Evolutionary conservation across 2,113 vertebrate genomes (phyloP).

Genomic region (Ceyx melanurus): DNA sequence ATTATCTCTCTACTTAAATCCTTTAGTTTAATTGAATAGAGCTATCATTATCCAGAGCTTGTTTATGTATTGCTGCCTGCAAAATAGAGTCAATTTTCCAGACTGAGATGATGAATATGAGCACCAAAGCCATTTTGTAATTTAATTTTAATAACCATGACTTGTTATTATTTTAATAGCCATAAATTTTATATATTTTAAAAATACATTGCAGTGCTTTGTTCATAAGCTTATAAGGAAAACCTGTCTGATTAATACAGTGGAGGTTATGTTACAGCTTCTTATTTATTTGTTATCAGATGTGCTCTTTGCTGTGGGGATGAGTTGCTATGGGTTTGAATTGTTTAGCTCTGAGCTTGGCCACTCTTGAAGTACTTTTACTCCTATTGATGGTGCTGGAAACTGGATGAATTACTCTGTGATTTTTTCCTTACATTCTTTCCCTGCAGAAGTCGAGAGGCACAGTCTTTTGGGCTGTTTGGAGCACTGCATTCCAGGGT

Average conservation of each 20-base stretch:
- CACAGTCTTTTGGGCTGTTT: background rate
- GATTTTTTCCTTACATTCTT: background rate
- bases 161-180: conserved; percentile 4
- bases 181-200: background rate
- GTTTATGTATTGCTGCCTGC: conserved; percentile 37
- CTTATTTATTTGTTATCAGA: background rate
- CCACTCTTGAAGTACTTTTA: background rate
- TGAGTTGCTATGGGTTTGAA: background rate
- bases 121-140: conserved; percentile 1
- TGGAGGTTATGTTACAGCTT: background rate
- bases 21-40: conserved; percentile 32
- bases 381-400: background rate
- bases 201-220: background rate
- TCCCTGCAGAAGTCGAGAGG: background rate
- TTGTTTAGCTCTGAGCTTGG: background rate
- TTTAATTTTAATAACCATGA: conserved; percentile 29
- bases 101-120: background rate
- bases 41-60: background rate
- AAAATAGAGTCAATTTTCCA: conserved; percentile 33
- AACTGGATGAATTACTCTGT: background rate
- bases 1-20: conserved; percentile 21
- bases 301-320: background rate
- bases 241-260: background rate
- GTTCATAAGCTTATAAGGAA: background rate
- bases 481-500: fast-evolving